A percentile compares a stretch with the other conserved stretches of the same genome.
phyloP scores from a whole-genome alignment of 2,888 invertebrate genomes.

The Cantharis nigra region DNA sequence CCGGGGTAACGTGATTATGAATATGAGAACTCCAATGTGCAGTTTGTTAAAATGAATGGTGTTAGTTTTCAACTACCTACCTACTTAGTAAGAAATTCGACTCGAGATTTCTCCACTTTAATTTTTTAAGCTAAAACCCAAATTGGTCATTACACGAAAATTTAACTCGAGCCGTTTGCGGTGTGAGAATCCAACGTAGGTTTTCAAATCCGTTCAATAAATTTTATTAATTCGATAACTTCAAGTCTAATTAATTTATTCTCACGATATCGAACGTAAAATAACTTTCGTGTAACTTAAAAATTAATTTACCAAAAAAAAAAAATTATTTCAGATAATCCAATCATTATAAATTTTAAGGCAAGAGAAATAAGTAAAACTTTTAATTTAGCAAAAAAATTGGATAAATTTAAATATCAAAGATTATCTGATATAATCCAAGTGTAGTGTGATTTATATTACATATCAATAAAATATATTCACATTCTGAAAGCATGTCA shows the following conservation, averaged over 20 bases:
- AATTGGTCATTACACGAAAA: background rate
- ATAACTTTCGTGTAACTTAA: background rate
- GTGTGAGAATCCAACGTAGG: background rate
- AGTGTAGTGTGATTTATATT: background rate
- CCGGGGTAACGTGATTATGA: conserved; percentile 54
- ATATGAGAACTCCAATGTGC: conserved; percentile 50
- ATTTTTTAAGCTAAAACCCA: background rate
- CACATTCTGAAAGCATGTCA: conserved; percentile 2
- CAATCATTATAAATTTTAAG: background rate
- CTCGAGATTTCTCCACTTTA: background rate
- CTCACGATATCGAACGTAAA: background rate
- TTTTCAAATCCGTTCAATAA: background rate
- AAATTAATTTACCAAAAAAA: background rate
- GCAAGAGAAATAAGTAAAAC: background rate
- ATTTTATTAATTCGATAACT: background rate
- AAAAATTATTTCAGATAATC: background rate
- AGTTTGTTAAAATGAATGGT: conserved; percentile 36
- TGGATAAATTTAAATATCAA: background rate
- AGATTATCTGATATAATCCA: background rate
- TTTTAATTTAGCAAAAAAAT: background rate
- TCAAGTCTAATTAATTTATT: background rate
- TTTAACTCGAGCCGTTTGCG: background rate
- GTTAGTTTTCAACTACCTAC: conserved; percentile 31
- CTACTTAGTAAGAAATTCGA: background rate
- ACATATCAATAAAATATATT: conserved; percentile 1